Evolutionary conservation across 2,113 vertebrate species (phyloP).

Genomic region (Lepus timidus): DNA sequence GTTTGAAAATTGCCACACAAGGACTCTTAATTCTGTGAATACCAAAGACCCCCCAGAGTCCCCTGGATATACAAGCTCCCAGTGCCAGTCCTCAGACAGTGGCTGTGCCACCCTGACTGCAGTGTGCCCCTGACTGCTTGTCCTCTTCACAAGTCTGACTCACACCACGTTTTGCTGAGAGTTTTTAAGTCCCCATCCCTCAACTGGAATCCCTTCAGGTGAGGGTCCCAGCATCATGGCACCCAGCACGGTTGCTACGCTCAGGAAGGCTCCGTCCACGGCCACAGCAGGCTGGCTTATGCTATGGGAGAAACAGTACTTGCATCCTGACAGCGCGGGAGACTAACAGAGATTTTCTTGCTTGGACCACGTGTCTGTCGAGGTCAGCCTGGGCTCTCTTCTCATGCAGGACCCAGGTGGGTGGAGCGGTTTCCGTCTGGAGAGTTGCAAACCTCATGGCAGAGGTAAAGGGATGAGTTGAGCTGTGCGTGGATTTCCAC

Average conservation of each 20-base stretch:
- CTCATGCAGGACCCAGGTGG: neutral
- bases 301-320: neutral
- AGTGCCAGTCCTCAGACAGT: neutral
- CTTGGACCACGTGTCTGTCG: neutral
- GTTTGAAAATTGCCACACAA: neutral
- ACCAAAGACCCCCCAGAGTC: neutral
- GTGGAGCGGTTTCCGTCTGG: neutral
- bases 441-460: neutral
- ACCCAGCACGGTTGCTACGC: fast-evolving
- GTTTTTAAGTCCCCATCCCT: neutral
- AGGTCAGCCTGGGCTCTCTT: neutral
- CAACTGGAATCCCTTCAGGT: neutral
- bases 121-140: neutral
- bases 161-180: neutral
- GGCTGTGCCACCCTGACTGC: neutral
- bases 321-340: neutral
- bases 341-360: neutral
- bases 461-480: neutral
- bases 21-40: neutral
- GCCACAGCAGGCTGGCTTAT: neutral
- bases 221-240: too few relatives aligned
- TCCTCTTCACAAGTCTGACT: neutral
- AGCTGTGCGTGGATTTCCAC: neutral
- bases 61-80: neutral
- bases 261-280: neutral